Evolutionary conservation across 2,113 vertebrate genomes (phyloP), one percentile per base, ranked within the genome.

Genomic region (Plecturocebus donacophilus): DNA sequence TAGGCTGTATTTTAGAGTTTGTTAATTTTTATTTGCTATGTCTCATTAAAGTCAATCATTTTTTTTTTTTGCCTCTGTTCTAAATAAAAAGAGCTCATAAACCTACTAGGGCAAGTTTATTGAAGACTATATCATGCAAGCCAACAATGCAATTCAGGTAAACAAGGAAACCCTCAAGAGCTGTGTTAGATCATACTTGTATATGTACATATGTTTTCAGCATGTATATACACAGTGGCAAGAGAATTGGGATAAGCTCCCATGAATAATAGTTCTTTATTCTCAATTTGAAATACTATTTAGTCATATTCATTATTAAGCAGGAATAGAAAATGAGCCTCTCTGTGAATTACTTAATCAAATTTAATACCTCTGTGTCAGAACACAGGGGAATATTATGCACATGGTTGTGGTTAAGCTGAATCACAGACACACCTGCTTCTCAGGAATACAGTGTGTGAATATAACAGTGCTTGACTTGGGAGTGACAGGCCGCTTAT

Each of bases 281-380:
- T 92, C 92, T 92, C 45, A 92, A 66, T 42, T n/a, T 96, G 81
- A 92, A 76, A 92, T 27, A 84, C 42, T 77, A 91, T 35, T 79
- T 68, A 30, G 45, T 61, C 40, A 94, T 77, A 93, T 40, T 94
- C 76, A 93, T 82, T 90, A 95, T 49, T 94, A 87, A 80, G 12
- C 27, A 94, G 35, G 68, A 80, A 81, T 77, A 91, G 11, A 91
- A 70, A 52, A 87, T 54, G 20, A 95, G 42, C 14, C 25, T 91
- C 16, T 91, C 21, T 92, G n/a, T 75, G 54, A 75, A 42, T 84
- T 86, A 56, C 38, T 64, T 85, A 58, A 88, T 71, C 68, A 95
- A 92, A 94, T 92, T 30, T 90, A 87, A 56, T 68, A 49, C 42
- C 38, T 75, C 70, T 81, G 23, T 25, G 27, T 73, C 42, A 82